A percentile compares a stretch with the other conserved stretches of the same genome.
Evolutionary conservation across 37 sponge, comb jelly and placozoan species (phyloP).

Genomic region (Corticium candelabrum): DNA sequence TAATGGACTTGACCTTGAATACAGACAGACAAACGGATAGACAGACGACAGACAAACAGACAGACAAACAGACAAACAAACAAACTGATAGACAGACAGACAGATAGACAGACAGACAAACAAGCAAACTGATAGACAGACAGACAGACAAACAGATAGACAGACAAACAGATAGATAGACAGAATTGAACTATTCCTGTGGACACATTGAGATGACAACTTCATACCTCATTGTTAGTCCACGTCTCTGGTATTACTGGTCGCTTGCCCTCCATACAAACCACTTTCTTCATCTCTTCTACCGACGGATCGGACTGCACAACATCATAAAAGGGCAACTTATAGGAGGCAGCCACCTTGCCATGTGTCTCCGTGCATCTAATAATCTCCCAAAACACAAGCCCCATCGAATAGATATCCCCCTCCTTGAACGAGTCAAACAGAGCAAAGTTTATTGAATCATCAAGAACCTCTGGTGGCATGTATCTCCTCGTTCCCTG

Average conservation of each 20-base stretch:
- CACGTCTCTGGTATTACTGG: slow-evolving; percentile 26
- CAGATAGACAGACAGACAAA: background rate
- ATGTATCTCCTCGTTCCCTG: background rate
- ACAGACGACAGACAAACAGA: too few relatives aligned
- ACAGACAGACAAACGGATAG: too few relatives aligned
- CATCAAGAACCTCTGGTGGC: slow-evolving; percentile 8
- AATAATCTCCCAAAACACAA: slow-evolving; percentile 1
- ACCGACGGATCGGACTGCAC: slow-evolving; percentile 84
- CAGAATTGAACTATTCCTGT: too few relatives aligned
- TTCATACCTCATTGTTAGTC: background rate
- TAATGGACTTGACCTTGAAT: too few relatives aligned
- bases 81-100: background rate
- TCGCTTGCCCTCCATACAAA: slow-evolving; percentile 48
- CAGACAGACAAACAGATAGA: too few relatives aligned
- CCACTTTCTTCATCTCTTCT: slow-evolving; percentile 85
- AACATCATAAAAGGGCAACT: slow-evolving; percentile 58
- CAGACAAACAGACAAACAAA: background rate
- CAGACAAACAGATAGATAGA: too few relatives aligned
- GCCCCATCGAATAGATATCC: background rate
- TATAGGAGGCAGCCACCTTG: slow-evolving; percentile 24
- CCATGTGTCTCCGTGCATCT: background rate
- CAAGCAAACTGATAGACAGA: too few relatives aligned
- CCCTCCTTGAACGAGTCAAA: slow-evolving; percentile 1
- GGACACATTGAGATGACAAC: background rate
- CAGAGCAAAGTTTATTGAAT: background rate